Evolutionary conservation across 1,140 invertebrate genomes (phyloP), one percentile per base, ranked within the genome.

Genomic region (Microplitis demolitor): DNA sequence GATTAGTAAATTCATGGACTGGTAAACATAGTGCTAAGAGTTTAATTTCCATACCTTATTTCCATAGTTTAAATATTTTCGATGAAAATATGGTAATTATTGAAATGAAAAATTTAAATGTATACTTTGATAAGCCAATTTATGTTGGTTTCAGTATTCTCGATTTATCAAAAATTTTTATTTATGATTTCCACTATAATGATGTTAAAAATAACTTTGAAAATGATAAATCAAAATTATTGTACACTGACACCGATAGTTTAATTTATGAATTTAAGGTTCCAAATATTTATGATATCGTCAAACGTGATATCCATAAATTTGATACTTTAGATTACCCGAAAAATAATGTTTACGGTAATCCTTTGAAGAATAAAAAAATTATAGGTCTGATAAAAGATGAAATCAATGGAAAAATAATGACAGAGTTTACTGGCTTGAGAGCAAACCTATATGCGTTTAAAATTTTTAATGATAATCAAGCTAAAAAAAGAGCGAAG

Each of bases 341-440:
- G 34, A 51, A 66, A 8, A 54, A 74, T 50, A 11, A 66, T n/a
- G 14, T n/a, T 73, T 76, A 68, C 68, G 14, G 64, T 8, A 70
- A 71, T 11, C 74, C 71, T 1, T 24, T 24, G 24, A 37, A 45
- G 51, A 75, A 74, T 71, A 67, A 74, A 54, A 74, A 76, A 73
- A 53, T 75, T 0, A 0, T 72, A 4, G 66, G 69, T n/a, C 31
- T 72, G 4, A 75, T 75, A 54, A 76, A 71, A 13, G 69, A 76
- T 67, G 75, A 45, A 24, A 24, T 24, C 24, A 24, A 24, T 24
- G 24, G 24, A 24, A 24, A 24, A 24, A 24, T 24, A 24, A 45
- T 45, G 39, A 5, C 39, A 0, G 39, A 45, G 11, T 45, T 45
- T 45, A 11, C 11, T 6, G 39, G 39, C 11, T 11, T 45, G 0